These are phyloP conservation scores for Subacronicta megacephala DNA, from an alignment of 2,888 invertebrate genomes.

Conservation along the genomic window DNA sequence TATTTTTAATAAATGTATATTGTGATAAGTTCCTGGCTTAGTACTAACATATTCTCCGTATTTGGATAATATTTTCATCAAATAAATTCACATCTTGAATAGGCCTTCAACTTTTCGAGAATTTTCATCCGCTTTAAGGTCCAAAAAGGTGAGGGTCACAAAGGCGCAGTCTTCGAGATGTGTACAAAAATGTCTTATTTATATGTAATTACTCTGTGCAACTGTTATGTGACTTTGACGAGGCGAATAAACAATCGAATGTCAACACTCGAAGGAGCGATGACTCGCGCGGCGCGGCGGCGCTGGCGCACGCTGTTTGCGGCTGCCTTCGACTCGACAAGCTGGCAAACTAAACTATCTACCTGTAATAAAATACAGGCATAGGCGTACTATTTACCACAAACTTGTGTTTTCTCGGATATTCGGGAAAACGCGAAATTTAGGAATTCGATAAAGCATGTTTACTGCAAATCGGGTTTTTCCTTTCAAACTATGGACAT, in stretches of 20 bases:
- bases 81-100: no score
- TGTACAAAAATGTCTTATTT: conserved; percentile 62
- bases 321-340: conserved; percentile 59
- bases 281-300: conserved; percentile 69
- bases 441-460: conserved; percentile 6
- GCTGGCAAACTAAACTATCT: conserved; percentile 38
- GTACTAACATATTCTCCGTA: no score
- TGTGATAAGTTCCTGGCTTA: no score
- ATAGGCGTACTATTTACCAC: no score
- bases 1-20: no score
- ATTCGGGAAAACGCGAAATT: conserved; percentile 2
- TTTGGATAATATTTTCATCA: no score
- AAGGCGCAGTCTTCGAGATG: conserved; percentile 1
- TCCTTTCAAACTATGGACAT: background rate
- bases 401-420: no score
- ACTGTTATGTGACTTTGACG: conserved; percentile 79
- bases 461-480: conserved; percentile 10
- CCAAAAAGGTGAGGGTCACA: conserved; percentile 27
- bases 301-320: conserved; percentile 61
- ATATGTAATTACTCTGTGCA: conserved; percentile 79
- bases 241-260: conserved; percentile 82
- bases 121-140: conserved; percentile 17
- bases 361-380: conserved; percentile 8
- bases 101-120: conserved; percentile 15
- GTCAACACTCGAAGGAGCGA: conserved; percentile 87